Conservation (phyloP, 2,113 vertebrate genomes). For the Megalops atlanticus region DNA sequence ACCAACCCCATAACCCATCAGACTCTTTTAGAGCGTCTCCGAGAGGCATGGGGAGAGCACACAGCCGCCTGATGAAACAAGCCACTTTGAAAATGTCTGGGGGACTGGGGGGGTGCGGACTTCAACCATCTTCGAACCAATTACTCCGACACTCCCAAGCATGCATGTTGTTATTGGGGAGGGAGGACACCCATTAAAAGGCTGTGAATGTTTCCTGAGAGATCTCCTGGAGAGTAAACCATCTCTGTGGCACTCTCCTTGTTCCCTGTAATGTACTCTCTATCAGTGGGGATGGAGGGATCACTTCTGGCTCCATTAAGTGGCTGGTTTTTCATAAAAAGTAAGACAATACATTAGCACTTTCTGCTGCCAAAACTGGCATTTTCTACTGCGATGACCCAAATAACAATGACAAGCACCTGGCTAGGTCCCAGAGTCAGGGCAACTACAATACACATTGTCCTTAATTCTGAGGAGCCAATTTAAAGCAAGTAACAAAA, state of each 20-base stretch:
- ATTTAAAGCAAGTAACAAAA: neutral
- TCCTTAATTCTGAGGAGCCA: neutral
- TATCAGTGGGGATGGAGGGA: neutral
- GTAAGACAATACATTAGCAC: neutral
- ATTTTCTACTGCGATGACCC: neutral
- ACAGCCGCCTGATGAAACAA: neutral
- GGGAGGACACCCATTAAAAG: neutral
- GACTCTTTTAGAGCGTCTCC: too few relatives aligned
- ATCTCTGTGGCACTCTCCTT: neutral
- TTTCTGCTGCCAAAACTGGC: neutral
- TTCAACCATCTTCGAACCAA: conserved; percentile 3
- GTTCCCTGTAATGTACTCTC: neutral
- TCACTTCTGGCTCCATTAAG: neutral
- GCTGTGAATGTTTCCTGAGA: conserved; percentile 2
- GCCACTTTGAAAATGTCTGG: neutral
- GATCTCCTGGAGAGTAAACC: conserved; percentile 12
- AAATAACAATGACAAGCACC: neutral
- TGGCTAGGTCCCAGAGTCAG: neutral
- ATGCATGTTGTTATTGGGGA: neutral
- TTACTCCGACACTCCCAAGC: too few relatives aligned
- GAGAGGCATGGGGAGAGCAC: neutral
- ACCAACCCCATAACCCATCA: neutral
- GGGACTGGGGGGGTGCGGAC: neutral
- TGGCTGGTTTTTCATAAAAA: neutral
- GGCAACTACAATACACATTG: neutral